phyloP scores from a whole-genome alignment of 2,113 vertebrate species.

The Saguinus imperator region DNA sequence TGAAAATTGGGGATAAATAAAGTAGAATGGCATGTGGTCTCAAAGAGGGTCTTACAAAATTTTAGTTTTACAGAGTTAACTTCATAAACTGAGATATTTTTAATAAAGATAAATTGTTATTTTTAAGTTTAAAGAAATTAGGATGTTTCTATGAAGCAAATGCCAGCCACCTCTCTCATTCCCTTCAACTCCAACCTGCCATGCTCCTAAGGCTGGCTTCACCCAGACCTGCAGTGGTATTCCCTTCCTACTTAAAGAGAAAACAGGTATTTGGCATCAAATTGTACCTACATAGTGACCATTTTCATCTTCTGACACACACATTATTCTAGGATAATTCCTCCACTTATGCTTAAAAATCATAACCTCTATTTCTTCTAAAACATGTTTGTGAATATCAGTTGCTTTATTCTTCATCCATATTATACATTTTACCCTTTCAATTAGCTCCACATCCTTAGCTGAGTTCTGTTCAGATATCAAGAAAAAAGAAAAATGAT shows the following conservation, averaged over 20 bases:
- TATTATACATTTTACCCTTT: neutral
- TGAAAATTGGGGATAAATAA: neutral
- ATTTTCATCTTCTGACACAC: neutral
- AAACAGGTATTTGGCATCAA: neutral
- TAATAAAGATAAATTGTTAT: neutral
- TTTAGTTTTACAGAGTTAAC: neutral
- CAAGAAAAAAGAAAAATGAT: neutral
- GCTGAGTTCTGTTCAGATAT: neutral
- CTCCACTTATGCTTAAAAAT: neutral
- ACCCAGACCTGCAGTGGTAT: rapidly evolving
- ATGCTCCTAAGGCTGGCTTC: neutral
- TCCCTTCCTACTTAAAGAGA: neutral
- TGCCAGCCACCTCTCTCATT: neutral
- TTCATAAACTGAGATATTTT: neutral
- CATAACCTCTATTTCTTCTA: neutral
- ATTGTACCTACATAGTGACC: rapidly evolving
- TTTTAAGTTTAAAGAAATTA: neutral
- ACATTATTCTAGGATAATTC: neutral
- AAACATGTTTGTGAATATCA: neutral
- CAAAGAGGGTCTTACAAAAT: neutral
- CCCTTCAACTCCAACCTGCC: neutral
- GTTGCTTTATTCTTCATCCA: neutral
- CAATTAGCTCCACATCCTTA: neutral
- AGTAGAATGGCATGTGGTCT: neutral
- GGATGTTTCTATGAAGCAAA: neutral